phyloP scores from a whole-genome alignment of 92 coral and sea anemone species.

The Nematostella vectensis region DNA sequence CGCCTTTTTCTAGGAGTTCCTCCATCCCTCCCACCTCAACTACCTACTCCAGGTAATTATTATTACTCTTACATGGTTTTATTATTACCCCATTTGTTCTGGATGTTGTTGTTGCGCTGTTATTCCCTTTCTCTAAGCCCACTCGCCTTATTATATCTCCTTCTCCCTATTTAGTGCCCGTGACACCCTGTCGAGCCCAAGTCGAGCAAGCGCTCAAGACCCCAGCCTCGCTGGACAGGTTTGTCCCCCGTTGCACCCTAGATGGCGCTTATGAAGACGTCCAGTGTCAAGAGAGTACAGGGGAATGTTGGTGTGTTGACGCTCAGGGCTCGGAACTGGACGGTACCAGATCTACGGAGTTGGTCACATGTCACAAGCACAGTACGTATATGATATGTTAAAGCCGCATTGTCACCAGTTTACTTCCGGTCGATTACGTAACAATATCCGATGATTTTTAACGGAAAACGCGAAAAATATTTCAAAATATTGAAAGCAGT shows the following conservation, averaged over 20 bases:
- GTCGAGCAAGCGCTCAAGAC: conserved; percentile 42
- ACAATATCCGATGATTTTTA: too few relatives aligned
- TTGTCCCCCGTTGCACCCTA: conserved; percentile 62
- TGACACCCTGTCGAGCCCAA: conserved; percentile 40
- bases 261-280: conserved; percentile 63
- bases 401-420: too few relatives aligned
- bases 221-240: conserved; percentile 31
- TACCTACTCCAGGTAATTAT: too few relatives aligned
- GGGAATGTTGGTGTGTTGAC: conserved; percentile 87
- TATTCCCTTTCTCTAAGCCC: background rate
- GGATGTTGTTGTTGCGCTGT: too few relatives aligned
- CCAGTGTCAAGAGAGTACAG: conserved; percentile 46
- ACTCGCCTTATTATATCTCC: background rate
- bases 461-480: too few relatives aligned
- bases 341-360: conserved; percentile 59
- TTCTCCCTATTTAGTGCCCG: background rate
- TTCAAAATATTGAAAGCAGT: too few relatives aligned
- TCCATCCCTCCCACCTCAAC: too few relatives aligned
- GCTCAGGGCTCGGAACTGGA: conserved; percentile 45
- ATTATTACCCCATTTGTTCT: too few relatives aligned
- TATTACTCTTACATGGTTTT: too few relatives aligned
- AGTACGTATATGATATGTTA: conserved; percentile 20
- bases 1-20: too few relatives aligned
- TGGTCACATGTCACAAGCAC: conserved; percentile 60
- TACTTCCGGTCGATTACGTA: too few relatives aligned